A percentile compares a stretch with the other conserved stretches of the same genome.
These are phyloP conservation scores for Chloroceryle aenea DNA, from an alignment of 2,113 vertebrate species.

Conservation along the genomic window DNA sequence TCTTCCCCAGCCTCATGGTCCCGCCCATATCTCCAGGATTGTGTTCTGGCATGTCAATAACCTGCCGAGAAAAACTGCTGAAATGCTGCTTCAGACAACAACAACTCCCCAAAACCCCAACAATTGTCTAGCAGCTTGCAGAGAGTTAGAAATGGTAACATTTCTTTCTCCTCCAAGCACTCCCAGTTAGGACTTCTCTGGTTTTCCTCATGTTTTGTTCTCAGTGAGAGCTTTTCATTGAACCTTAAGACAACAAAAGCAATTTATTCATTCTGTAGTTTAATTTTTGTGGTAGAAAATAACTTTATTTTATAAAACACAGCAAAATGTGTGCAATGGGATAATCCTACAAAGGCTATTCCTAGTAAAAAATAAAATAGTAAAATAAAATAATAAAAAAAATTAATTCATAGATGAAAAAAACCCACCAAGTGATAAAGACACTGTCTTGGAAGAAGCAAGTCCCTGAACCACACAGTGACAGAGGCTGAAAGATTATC, in stretches of 20 bases:
- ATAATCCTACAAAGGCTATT: not conserved
- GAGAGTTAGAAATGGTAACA: not conserved
- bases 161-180: not conserved
- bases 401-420: not conserved
- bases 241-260: not conserved
- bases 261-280: not conserved
- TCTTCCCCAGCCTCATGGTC: slow-evolving; percentile 82
- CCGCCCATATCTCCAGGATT: slow-evolving; percentile 79
- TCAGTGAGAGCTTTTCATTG: not conserved
- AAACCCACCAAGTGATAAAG: not conserved
- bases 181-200: not conserved
- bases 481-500: not conserved
- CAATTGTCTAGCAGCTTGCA: not conserved
- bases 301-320: not conserved
- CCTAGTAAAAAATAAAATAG: not conserved
- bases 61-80: slow-evolving; percentile 63
- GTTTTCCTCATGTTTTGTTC: not conserved
- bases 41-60: slow-evolving; percentile 84
- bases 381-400: not conserved
- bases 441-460: not conserved
- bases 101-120: no score
- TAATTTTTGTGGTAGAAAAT: not conserved
- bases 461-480: not conserved
- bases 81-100: not conserved
- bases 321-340: not conserved